Evolutionary conservation across 2,888 invertebrate species (phyloP).

Genomic region (Argyresthia goedartella): DNA sequence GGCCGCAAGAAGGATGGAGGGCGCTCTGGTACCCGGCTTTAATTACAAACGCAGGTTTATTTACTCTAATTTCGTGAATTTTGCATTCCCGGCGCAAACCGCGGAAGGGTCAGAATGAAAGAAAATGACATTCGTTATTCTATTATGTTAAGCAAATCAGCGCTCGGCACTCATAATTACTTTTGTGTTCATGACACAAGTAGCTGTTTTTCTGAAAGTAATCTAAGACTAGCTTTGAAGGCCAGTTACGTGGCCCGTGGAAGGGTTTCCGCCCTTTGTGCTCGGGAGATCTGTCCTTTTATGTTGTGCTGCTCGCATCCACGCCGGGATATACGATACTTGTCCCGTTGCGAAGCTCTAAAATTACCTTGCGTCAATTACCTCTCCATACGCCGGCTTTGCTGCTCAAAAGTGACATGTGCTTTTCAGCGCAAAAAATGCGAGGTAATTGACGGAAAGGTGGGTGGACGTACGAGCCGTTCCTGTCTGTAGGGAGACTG

Average conservation of each 20-base stretch:
- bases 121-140: constrained; percentile 71
- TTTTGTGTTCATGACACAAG: constrained; percentile 35
- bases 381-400: background rate
- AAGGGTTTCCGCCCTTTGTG: constrained; percentile 4
- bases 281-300: background rate
- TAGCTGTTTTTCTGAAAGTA: constrained; percentile 28
- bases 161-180: constrained; percentile 50
- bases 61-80: constrained; percentile 67
- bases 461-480: too few species aligned
- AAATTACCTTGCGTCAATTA: background rate
- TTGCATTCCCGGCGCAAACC: constrained; percentile 66
- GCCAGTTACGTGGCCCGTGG: background rate
- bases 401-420: too few species aligned
- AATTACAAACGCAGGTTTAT: constrained; percentile 65
- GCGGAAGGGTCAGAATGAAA: constrained; percentile 65
- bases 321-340: background rate
- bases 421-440: too few species aligned
- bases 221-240: constrained; percentile 15
- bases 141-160: constrained; percentile 61
- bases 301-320: background rate
- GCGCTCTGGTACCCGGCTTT: constrained; percentile 52
- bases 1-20: constrained; percentile 66
- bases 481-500: too few species aligned
- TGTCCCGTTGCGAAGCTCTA: background rate
- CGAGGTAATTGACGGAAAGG: too few species aligned